Percentiles rank a stretch among this genome's conserved stretches.
These are phyloP conservation scores for Amblyteles armatorius DNA, from an alignment of 2,888 invertebrate genomes.

Conservation along the genomic window DNA sequence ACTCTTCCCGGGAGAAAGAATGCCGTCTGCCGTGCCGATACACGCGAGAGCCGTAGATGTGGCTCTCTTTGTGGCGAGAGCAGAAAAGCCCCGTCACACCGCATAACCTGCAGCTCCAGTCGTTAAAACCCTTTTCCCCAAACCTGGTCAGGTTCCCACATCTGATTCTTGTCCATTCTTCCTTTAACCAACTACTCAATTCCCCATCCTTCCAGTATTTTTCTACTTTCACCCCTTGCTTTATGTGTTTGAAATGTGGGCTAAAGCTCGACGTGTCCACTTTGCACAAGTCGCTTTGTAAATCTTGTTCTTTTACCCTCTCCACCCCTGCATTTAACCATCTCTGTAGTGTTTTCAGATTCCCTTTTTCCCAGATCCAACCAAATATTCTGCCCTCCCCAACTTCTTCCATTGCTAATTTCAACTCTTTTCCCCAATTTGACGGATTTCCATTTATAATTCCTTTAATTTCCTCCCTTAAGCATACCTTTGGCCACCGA, in stretches of 20 bases:
- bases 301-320: slow-evolving; percentile 2
- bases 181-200: slow-evolving; percentile 11
- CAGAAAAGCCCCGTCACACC: too few relatives aligned
- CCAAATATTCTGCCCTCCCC: background rate
- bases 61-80: too few relatives aligned
- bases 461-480: background rate
- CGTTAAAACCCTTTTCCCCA: slow-evolving; percentile 12
- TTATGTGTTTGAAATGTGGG: slow-evolving; percentile 21
- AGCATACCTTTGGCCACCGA: too few relatives aligned
- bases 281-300: slow-evolving; percentile 29
- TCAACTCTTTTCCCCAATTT: slow-evolving; percentile 21
- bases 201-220: slow-evolving; percentile 36
- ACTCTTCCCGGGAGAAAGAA: too few relatives aligned
- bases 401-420: too few relatives aligned
- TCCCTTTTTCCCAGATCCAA: slow-evolving; percentile 9
- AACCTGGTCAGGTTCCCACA: slow-evolving; percentile 3
- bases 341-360: background rate
- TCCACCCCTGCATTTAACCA: background rate
- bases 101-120: slow-evolving; percentile 7
- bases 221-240: slow-evolving; percentile 4
- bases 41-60: too few relatives aligned
- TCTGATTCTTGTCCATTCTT: slow-evolving; percentile 38
- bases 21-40: too few relatives aligned
- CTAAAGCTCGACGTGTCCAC: slow-evolving; percentile 24
- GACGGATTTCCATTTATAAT: background rate